Conservation (phyloP, 2,797 vertebrate species). For the Coendou prehensilis region DNA sequence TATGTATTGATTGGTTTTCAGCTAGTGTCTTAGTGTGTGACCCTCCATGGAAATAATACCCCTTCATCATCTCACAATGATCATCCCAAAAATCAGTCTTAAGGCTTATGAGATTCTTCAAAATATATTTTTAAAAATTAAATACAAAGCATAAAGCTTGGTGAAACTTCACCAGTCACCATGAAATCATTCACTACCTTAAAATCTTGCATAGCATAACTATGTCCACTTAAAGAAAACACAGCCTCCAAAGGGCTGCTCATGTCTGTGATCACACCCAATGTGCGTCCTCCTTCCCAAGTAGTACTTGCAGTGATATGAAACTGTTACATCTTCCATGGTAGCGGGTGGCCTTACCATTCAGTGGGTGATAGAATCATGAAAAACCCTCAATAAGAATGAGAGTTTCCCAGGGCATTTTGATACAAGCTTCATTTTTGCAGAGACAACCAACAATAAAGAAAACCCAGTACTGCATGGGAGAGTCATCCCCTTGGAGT, state of each 20-base stretch:
- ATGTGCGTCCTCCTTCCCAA: background rate
- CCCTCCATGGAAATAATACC: background rate
- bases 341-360: background rate
- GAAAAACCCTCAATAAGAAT: background rate
- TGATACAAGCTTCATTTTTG: background rate
- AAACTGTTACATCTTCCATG: background rate
- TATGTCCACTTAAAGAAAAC: background rate
- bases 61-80: constrained; percentile 1
- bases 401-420: background rate
- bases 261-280: background rate
- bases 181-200: background rate
- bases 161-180: background rate
- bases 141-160: background rate
- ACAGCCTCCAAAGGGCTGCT: background rate
- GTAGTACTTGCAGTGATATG: background rate
- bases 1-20: background rate
- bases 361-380: background rate
- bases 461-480: background rate
- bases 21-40: background rate
- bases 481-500: background rate
- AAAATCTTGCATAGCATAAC: background rate
- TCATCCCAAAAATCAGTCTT: background rate
- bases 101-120: constrained; percentile 4
- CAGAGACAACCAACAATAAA: background rate
- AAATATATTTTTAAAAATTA: constrained; percentile 26